Evolutionary conservation across 1,140 invertebrate genomes (phyloP).

Genomic region (Drosophila orosa): DNA sequence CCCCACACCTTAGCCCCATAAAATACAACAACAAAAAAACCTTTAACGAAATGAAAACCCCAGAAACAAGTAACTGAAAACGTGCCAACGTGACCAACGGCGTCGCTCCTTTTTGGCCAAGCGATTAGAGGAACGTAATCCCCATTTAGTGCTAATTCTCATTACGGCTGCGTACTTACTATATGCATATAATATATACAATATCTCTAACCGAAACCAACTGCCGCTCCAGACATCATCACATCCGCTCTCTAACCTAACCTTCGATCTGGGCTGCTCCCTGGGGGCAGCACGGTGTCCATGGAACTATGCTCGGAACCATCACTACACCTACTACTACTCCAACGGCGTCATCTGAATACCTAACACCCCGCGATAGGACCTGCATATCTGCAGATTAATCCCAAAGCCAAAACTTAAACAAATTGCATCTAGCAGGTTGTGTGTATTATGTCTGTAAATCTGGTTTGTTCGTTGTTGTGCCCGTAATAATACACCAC

Average conservation of each 20-base stretch:
- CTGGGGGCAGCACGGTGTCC: constrained; percentile 54
- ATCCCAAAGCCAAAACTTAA: constrained; percentile 42
- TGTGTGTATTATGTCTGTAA: constrained; percentile 69
- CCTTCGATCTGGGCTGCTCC: constrained; percentile 49
- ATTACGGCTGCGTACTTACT: constrained; percentile 59
- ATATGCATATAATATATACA: constrained; percentile 7
- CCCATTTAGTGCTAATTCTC: constrained; percentile 56
- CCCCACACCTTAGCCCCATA: constrained; percentile 4
- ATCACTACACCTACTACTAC: constrained; percentile 42
- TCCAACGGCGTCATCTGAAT: constrained; percentile 46
- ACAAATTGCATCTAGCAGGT: constrained; percentile 25
- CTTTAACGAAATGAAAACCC: background rate
- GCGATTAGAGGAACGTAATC: constrained; percentile 38
- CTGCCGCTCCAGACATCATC: constrained; percentile 41
- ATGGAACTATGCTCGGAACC: constrained; percentile 64
- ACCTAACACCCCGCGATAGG: constrained; percentile 51
- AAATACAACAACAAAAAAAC: constrained; percentile 9
- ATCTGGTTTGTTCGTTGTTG: constrained; percentile 58
- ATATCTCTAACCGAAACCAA: constrained; percentile 42
- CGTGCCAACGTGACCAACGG: constrained; percentile 74
- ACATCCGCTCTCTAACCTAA: constrained; percentile 29
- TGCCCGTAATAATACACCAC: constrained; percentile 60
- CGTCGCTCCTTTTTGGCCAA: constrained; percentile 66
- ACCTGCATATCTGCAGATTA: constrained; percentile 45
- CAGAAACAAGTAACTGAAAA: constrained; percentile 58